phyloP scores from a whole-genome alignment of 2,888 invertebrate genomes.

The Dryobota labecula region DNA sequence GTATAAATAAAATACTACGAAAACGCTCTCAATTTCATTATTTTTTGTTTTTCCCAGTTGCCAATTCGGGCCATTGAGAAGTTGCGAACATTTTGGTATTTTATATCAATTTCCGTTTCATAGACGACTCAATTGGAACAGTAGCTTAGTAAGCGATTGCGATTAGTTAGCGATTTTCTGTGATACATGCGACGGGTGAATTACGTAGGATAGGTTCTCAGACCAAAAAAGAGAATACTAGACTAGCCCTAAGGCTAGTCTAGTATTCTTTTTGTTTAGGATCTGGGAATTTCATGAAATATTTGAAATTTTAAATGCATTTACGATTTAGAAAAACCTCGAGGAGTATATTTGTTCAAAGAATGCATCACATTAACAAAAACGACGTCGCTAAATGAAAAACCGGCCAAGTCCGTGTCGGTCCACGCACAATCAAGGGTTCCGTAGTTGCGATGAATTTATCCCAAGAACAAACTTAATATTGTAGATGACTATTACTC shows the following conservation, averaged over 20 bases:
- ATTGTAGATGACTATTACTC: too few species aligned
- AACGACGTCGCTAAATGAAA: too few species aligned
- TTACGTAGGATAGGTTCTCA: too few species aligned
- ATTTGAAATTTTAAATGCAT: background rate
- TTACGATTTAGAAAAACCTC: background rate
- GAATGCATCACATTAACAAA: too few species aligned
- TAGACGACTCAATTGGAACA: background rate
- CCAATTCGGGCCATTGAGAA: background rate
- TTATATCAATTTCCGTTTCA: background rate
- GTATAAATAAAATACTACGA: constrained; percentile 17
- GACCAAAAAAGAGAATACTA: background rate
- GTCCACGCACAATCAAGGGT: too few species aligned
- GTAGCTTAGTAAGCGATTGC: background rate
- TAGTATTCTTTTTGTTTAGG: background rate
- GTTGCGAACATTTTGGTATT: background rate
- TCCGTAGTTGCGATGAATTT: too few species aligned
- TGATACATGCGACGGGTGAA: background rate
- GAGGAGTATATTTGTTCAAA: background rate
- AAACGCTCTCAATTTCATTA: background rate
- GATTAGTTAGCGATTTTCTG: background rate
- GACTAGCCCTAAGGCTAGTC: too few species aligned
- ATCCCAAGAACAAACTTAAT: too few species aligned
- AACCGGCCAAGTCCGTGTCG: too few species aligned
- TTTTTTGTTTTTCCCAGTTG: background rate
- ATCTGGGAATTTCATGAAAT: background rate